Conservation (phyloP, 1,140 invertebrate species). For the Eufriesea mexicana region DNA sequence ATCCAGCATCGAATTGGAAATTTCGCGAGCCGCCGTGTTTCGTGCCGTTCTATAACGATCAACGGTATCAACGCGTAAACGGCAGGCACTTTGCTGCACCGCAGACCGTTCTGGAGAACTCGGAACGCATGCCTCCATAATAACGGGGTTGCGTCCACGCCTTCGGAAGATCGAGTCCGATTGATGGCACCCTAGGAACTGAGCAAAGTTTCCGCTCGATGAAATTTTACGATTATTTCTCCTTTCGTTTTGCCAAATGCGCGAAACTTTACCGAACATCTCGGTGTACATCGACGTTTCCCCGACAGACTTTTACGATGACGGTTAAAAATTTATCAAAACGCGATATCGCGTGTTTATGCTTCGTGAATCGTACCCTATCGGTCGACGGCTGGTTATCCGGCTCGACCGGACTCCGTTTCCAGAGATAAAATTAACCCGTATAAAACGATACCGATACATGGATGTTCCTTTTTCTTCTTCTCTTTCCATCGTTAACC, state of each 20-base stretch:
- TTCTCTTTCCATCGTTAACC: no score
- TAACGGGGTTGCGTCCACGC: not conserved
- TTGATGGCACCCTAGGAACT: not conserved
- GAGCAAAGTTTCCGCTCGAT: not conserved
- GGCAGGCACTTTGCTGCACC: not conserved
- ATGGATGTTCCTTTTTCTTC: not conserved
- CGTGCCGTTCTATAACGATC: conserved; percentile 24
- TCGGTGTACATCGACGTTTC: not conserved
- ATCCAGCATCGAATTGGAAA: conserved; percentile 19
- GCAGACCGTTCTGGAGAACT: not conserved
- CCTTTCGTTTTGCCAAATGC: not conserved
- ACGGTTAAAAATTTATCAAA: not conserved
- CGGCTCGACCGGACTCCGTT: not conserved
- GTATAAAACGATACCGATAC: not conserved
- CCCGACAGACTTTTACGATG: not conserved
- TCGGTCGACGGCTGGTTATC: not conserved
- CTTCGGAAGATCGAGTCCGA: not conserved
- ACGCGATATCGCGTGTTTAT: not conserved
- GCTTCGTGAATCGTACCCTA: not conserved
- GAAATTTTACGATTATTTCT: conserved; percentile 7
- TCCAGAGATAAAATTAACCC: not conserved
- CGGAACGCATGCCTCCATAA: conserved; percentile 2
- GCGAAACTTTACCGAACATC: not conserved
- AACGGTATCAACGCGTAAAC: conserved; percentile 36
- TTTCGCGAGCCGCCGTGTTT: conserved; percentile 22